Evolutionary conservation across 2,888 invertebrate genomes (phyloP), one percentile per base, ranked within the genome.

Genomic region (Chrysomela aeneicollis): DNA sequence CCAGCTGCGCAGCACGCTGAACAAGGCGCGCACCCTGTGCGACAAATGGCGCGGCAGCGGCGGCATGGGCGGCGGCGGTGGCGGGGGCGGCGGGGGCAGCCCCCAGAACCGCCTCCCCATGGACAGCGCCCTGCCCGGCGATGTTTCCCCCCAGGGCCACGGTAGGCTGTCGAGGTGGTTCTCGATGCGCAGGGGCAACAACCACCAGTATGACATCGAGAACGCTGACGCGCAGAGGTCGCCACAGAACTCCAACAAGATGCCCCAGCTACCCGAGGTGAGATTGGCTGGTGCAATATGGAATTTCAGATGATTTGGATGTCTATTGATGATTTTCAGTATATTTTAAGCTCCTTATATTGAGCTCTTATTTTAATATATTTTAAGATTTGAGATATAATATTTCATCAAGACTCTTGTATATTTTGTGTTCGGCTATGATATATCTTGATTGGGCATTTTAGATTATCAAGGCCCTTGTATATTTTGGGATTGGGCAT

Each of bases 121-220:
- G 51, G 81, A 81, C 63, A 72, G 74, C 46, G 70, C 76, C 17
- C 66, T 80, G 15, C 78, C 81, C 9, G 77, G 77, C 22, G 80
- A 80, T 64, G 72, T 74, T 53, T 78, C 79, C 47, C 78, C 79
- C 9, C 78, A 76, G 63, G 77, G 71, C 72, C 77, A 91, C 73
- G 92, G 93, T 67, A 86, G 92, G 63, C 86, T 95, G 53, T 91
- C 94, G 32, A 87, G 95, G 73, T 95, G 94, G 94, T 95, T 95
- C 85, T 94, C 94, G 76, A 92, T 95, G 70, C 85, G 94, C 46
- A 87, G 94, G 67, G 92, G 92, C 49, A 91, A 92, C 68, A 85
- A 90, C n/a, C 91, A 92, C 82, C 93, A 93, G 77, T 93, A 93
- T 82, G 93, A 93, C 78, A 89, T 90, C 68, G 89, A 85, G 55